Evolutionary conservation across 2,113 vertebrate genomes (phyloP).

Genomic region (Campylomormyrus tamandua): DNA sequence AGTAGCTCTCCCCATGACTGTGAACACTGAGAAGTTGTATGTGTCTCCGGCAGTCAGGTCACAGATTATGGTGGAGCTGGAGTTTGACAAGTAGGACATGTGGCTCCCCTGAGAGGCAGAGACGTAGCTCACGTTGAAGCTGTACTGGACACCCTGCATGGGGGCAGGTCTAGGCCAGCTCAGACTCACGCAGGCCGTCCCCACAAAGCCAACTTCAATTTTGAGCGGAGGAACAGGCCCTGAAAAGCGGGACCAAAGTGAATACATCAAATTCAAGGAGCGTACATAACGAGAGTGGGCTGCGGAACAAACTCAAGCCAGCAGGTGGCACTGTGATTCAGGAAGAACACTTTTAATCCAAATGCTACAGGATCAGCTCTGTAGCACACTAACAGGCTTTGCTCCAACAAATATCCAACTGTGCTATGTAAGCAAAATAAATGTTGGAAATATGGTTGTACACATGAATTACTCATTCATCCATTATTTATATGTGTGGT

Average conservation of each 20-base stretch:
- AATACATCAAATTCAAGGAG: not conserved
- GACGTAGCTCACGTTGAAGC: not conserved
- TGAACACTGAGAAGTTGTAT: constrained; percentile 1
- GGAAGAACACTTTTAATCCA: not conserved
- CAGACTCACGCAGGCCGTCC: not conserved
- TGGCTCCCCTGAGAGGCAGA: not conserved
- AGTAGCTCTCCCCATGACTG: not conserved
- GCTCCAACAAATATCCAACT: not conserved
- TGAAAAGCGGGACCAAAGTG: not conserved
- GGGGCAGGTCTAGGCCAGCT: not conserved
- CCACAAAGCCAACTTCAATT: not conserved
- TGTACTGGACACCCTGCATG: not conserved
- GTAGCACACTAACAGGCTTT: not conserved
- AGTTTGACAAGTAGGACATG: not conserved
- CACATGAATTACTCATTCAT: not conserved
- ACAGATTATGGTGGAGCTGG: not conserved
- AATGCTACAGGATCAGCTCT: not conserved
- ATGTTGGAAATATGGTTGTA: not conserved
- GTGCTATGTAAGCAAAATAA: not conserved
- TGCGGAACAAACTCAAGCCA: not conserved
- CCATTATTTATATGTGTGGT: not conserved
- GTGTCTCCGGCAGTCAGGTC: not conserved
- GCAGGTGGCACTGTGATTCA: not conserved
- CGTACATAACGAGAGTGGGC: not conserved
- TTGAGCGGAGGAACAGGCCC: not conserved